Evolutionary conservation across 2,797 vertebrate genomes (phyloP), one percentile per base, ranked within the genome.

Genomic region (Paratrypauchen microcephalus): DNA sequence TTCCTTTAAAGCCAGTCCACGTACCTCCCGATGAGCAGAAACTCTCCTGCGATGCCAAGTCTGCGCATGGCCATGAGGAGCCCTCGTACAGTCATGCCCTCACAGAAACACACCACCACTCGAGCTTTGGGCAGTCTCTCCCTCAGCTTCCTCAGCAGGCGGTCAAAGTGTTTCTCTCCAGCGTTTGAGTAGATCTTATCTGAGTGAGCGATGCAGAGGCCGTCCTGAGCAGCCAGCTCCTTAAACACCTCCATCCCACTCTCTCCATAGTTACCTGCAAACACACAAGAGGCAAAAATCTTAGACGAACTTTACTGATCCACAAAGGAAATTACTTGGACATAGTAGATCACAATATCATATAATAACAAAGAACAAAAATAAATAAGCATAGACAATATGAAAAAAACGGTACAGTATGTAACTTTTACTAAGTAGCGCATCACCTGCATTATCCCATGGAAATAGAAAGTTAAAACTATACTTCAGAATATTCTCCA

Each of bases 171-270:
- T 87, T 96, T 97, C 81, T 99, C 97, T 0, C 96, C 97, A 0
- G 97, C 97, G 0, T 99, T 99, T 82, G 97, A 99, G 92, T 99
- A 99, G 93, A 99, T 99, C 89, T 99, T 99, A 91, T 99, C 97
- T 0, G 97, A 98, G 85, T 98, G 97, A 68, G 97, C 97, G 59
- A 99, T 99, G 83, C 97, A 99, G 55, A 99, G 92, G 45, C 97
- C 96, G 74, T 98, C 97, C 86, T 94, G 95, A 65, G 97, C 93
- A 62, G 96, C 97, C 89, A 99, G 74, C 86, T 99, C 97, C 88
- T 98, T 99, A 90, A 99, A 99, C 30, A 97, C 97, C 72, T 99
- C 98, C 97, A 99, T 99, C 76, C 97, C 97, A 15, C 98, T 99
- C 89, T 99, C 98, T 3, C 98, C 98, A 16, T 99, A 99, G 91